phyloP scores from a whole-genome alignment of 53 echinoderm and acorn worm species.

The Echinarachnius parma region DNA sequence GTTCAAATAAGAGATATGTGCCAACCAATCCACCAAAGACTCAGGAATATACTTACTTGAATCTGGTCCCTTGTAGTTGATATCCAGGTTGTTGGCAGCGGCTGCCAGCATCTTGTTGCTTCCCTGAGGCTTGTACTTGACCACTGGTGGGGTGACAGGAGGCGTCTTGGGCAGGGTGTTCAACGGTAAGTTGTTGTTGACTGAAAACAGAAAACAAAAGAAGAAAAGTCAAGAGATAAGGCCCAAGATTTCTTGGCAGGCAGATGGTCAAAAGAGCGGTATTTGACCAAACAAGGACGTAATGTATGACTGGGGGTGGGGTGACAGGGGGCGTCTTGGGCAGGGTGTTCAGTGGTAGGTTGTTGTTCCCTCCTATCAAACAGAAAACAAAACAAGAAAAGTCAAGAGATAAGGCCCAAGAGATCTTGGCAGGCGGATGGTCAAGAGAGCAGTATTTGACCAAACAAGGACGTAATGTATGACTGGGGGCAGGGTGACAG shows the following conservation, averaged over 20 bases:
- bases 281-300: no score
- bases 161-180: slow-evolving; percentile 82
- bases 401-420: no score
- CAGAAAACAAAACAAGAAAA: no score
- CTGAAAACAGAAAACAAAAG: slow-evolving; percentile 6
- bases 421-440: no score
- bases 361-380: no score
- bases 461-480: no score
- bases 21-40: no score
- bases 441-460: no score
- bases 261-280: no score
- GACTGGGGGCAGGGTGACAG: slow-evolving; percentile 79
- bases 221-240: no score
- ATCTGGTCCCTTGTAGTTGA: slow-evolving; percentile 48
- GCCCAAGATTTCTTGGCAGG: no score
- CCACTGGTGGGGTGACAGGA: slow-evolving; percentile 75
- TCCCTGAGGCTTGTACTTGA: slow-evolving; percentile 85
- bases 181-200: slow-evolving; percentile 41
- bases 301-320: slow-evolving; percentile 84
- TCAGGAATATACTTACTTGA: slow-evolving; percentile 52
- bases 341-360: slow-evolving; percentile 55
- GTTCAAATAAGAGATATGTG: no score
- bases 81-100: slow-evolving; percentile 41
- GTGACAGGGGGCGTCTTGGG: slow-evolving; percentile 83
- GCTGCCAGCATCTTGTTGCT: slow-evolving; percentile 73